Conservation (phyloP, 1,140 invertebrate genomes). For the Pararge aegeria region DNA sequence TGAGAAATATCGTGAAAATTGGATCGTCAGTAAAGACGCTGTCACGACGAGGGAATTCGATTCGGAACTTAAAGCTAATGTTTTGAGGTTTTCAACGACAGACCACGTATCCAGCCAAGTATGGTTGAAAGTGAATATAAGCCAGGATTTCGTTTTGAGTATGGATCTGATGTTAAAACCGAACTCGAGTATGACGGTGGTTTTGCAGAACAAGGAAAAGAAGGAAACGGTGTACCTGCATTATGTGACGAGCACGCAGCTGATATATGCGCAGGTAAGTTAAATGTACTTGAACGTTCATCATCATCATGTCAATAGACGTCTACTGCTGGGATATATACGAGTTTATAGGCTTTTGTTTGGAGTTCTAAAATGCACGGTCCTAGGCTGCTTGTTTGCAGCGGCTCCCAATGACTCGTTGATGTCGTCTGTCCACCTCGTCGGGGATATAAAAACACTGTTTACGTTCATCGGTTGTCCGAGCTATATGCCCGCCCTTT, state of each 20-base stretch:
- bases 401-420: no score
- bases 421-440: no score
- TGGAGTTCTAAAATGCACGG: no score
- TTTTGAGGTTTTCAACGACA: constrained; percentile 86
- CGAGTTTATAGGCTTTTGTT: no score
- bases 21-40: constrained; percentile 84
- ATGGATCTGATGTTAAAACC: constrained; percentile 86
- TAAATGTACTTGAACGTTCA: constrained; percentile 24
- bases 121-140: constrained; percentile 85
- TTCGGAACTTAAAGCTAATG: constrained; percentile 76
- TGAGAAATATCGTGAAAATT: constrained; percentile 83
- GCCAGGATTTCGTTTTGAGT: constrained; percentile 88
- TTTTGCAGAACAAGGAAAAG: constrained; percentile 88
- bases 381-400: no score
- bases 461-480: no score
- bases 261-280: constrained; percentile 86
- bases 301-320: no score
- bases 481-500: no score
- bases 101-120: constrained; percentile 86
- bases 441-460: no score
- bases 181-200: constrained; percentile 90
- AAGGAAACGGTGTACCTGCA: constrained; percentile 89
- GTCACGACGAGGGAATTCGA: constrained; percentile 83
- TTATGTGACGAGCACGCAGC: constrained; percentile 88
- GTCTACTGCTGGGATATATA: no score